Percentiles rank a stretch among this genome's conserved stretches.
Evolutionary conservation across 1,140 invertebrate species (phyloP).

Genomic region (Prorops nasuta): DNA sequence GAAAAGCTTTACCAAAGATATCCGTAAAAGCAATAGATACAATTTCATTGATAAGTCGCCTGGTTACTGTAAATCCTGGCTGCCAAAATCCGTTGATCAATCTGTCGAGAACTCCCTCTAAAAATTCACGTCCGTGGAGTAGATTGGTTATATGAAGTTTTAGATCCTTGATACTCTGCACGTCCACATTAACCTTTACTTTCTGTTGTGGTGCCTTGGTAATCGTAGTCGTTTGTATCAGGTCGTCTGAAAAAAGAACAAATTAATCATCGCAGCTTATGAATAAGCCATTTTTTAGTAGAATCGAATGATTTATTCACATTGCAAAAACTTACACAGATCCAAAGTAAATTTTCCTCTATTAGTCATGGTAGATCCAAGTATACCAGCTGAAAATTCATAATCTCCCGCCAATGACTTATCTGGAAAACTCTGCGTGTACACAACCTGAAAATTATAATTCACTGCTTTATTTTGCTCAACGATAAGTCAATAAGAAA

Average conservation of each 20-base stretch:
- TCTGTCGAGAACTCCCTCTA: conserved; percentile 66
- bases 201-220: conserved; percentile 59
- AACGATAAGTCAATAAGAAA: not conserved
- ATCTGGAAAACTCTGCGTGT: conserved; percentile 79
- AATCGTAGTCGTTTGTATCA: conserved; percentile 71
- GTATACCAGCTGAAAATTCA: conserved; percentile 62
- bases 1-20: conserved; percentile 74
- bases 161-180: conserved; percentile 72
- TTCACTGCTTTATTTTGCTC: not conserved
- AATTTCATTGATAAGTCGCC: conserved; percentile 75
- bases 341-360: conserved; percentile 72
- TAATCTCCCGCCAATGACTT: conserved; percentile 72
- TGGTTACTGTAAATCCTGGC: conserved; percentile 69
- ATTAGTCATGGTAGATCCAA: conserved; percentile 62
- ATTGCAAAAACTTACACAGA: conserved; percentile 62
- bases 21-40: conserved; percentile 78
- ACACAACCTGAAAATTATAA: conserved; percentile 62
- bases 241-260: conserved; percentile 35
- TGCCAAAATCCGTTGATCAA: conserved; percentile 76
- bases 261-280: not conserved
- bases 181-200: conserved; percentile 67
- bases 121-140: conserved; percentile 61
- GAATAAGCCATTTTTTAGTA: conserved; percentile 6
- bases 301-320: no score
- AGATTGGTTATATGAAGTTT: conserved; percentile 75